Evolutionary conservation across 2,113 vertebrate species (phyloP), one percentile per base, ranked within the genome.

Genomic region (Oplegnathus fasciatus): DNA sequence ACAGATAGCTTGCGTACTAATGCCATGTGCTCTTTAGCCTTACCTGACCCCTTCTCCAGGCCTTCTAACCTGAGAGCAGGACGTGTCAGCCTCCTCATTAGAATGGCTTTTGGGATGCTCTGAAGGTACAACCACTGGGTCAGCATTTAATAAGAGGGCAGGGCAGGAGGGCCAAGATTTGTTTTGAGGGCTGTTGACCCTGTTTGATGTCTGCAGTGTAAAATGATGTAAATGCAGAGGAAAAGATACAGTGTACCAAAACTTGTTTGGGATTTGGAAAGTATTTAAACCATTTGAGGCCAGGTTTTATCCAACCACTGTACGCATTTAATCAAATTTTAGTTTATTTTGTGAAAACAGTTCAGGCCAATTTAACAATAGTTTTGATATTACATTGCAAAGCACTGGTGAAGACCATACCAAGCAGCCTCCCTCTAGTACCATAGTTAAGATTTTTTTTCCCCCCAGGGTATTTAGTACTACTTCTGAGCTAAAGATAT

Each of bases 81-180:
- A 60, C 4, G 13, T 40, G 83, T 62, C 68, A 22, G 28, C 42
- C 46, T 78, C 66, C 68, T 86, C 26, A 62, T 92, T 86, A 86
- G 7, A 85, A 76, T 66, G 11, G 32, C 26, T 74, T 84, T 75
- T 64, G 62, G 40, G 48, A 58, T 30, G 58, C 54, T 86, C 20
- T 30, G 37, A 76, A 26, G 54, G 55, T 37, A 46, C 50, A 77
- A 66, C 9, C 58, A 20, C 34, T 2, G 55, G 60, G 80, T 84
- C 73, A 74, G 37, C 30, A 28, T 66, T 71, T 68, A 57, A 75
- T 64, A 48, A 72, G 24, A 83, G 61, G 28, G 14, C 54, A 52
- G 54, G 54, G 14, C 52, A 72, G 20, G 20, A 65, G 11, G 75
- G 52, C 30, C 24, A 22, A 15, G 32, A 57, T 73, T 26, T 55